These are phyloP conservation scores for Schizopygopsis pylzovi DNA, from an alignment of 2,797 vertebrate genomes.

Conservation along the genomic window DNA sequence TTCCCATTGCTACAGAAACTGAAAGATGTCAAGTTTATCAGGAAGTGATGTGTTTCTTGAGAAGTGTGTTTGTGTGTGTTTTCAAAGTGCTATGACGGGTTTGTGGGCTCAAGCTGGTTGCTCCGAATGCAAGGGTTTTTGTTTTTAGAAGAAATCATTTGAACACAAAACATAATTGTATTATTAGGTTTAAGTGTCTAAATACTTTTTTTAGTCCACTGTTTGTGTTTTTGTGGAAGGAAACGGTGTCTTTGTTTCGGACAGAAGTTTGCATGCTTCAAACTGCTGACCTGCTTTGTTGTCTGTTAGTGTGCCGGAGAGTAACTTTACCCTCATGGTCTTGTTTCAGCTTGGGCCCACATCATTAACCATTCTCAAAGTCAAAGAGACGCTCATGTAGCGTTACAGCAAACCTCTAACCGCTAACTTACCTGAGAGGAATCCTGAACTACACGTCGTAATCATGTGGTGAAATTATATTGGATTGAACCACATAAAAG, in stretches of 20 bases:
- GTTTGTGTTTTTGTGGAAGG: not conserved
- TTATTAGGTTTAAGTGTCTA: not conserved
- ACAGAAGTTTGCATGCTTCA: slow-evolving; percentile 2
- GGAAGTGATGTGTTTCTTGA: not conserved
- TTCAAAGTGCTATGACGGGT: not conserved
- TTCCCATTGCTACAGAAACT: not conserved
- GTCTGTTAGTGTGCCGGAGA: slow-evolving; percentile 26
- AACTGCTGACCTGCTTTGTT: slow-evolving; percentile 37
- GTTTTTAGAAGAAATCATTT: not conserved
- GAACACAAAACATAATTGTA: not conserved
- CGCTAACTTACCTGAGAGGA: slow-evolving; percentile 5
- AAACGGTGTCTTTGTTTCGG: not conserved
- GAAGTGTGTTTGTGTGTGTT: not conserved
- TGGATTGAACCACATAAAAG: not conserved
- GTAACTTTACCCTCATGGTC: slow-evolving; percentile 54
- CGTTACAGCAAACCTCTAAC: slow-evolving; percentile 32
- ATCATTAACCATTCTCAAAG: slow-evolving; percentile 54
- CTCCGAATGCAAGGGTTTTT: not conserved
- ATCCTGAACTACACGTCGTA: not conserved
- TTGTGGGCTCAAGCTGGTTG: not conserved
- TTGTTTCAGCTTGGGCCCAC: slow-evolving; percentile 50
- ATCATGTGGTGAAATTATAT: not conserved
- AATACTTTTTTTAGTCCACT: not conserved
- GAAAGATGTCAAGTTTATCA: not conserved
- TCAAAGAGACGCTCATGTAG: slow-evolving; percentile 42